Evolutionary conservation across 2,888 invertebrate genomes (phyloP), one percentile per base, ranked within the genome.

Genomic region (Archips xylosteana): DNA sequence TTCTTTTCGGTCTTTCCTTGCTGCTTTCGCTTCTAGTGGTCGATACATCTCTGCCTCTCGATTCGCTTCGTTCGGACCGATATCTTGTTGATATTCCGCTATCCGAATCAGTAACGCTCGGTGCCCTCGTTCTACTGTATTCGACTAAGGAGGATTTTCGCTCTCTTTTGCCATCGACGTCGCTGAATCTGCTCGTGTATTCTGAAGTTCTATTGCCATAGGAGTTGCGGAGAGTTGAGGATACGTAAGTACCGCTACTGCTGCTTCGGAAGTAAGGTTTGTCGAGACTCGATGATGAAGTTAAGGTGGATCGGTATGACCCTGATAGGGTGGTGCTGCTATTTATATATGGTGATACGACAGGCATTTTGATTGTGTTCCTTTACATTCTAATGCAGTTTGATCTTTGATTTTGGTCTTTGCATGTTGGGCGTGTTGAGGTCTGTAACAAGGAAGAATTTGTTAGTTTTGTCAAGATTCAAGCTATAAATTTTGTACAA

Each of bases 301-400:
- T 92, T 10, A 95, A 81, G 0, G 92, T 90, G 0, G 94, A 91
- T 1, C 94, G 78, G 75, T 90, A 94, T 0, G 95, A 95, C 34
- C 96, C 94, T 45, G 95, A 94, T 72, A 93, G 83, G 86, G 95
- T 94, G 2, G 91, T 86, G 0, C 91, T 82, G 45, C 84, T 87
- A 78, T 90, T 94, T 54, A 95, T 87, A 42, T 95, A 95, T 3
- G 96, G 96, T 15, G 95, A 95, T 8, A 95, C 92, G 63, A 95
- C 95, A 78, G 95, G 95, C 95, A 96, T 95, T 77, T 82, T 92
- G 85, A 70, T 13, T 39, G 10, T 49, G 9, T 47, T 57, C 64
- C 45, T 32, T 71, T 60, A 73, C 63, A 66, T 70, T 39, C 74
- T 79, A 71, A 66, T 39, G 39, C 39, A 74, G 78, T 75, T 90